phyloP scores from a whole-genome alignment of 2,113 vertebrate genomes.

The Butastur rufipennis region DNA sequence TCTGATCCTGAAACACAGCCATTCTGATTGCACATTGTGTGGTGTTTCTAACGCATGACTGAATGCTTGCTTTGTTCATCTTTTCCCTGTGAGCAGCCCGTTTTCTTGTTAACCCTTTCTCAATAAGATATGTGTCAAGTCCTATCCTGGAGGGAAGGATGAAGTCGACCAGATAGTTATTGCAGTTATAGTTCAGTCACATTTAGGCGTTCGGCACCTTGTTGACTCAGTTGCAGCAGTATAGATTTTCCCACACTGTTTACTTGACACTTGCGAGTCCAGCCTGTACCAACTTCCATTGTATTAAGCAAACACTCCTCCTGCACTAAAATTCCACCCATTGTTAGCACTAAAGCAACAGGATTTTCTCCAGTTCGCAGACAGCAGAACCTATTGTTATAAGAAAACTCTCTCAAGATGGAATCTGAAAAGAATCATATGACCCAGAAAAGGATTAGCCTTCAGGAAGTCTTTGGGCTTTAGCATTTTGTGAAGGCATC shows the following conservation, averaged over 20 bases:
- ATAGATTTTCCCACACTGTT: conserved; percentile 77
- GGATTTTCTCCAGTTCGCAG: conserved; percentile 73
- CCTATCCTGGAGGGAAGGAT: conserved; percentile 13
- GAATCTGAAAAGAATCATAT: conserved; percentile 78
- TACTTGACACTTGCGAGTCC: conserved; percentile 72
- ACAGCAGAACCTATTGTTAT: conserved; percentile 76
- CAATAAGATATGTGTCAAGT: conserved; percentile 13
- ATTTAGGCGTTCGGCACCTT: conserved; percentile 50
- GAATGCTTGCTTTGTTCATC: conserved; percentile 18
- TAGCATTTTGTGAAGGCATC: conserved; percentile 72
- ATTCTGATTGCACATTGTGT: conserved; percentile 22
- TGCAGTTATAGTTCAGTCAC: conserved; percentile 49
- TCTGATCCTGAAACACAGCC: background rate
- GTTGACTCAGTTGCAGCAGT: conserved; percentile 72
- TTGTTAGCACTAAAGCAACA: conserved; percentile 76
- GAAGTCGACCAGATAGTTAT: conserved; percentile 51
- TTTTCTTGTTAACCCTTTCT: conserved; percentile 59
- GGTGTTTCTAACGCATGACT: conserved; percentile 29
- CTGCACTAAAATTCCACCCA: conserved; percentile 75
- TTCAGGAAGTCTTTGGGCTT: conserved; percentile 79
- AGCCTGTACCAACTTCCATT: conserved; percentile 71
- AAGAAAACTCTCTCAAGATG: conserved; percentile 74
- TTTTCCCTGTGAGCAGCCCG: background rate
- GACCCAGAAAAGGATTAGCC: conserved; percentile 80
- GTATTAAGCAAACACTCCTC: conserved; percentile 73